These are phyloP conservation scores for Diphyllodes magnificus DNA, from an alignment of 2,113 vertebrate genomes.

Conservation along the genomic window DNA sequence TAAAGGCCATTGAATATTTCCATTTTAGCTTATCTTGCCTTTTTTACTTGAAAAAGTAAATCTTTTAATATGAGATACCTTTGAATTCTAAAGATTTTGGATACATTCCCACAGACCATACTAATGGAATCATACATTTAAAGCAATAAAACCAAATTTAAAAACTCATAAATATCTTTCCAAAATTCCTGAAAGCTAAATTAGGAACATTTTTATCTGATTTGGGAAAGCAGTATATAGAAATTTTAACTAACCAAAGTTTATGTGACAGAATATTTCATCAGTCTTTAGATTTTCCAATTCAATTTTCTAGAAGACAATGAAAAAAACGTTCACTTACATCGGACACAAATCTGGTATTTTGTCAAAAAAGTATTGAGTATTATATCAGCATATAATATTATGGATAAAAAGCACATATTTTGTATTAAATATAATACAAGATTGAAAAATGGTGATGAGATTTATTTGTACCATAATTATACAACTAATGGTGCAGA, in stretches of 20 bases:
- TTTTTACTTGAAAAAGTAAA: neutral
- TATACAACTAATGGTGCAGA: neutral
- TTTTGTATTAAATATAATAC: neutral
- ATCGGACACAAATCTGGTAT: neutral
- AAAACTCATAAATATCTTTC: neutral
- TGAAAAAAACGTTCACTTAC: neutral
- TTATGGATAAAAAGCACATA: neutral
- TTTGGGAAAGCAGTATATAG: neutral
- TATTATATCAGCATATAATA: rapidly evolving
- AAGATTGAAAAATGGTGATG: neutral
- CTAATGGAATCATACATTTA: neutral
- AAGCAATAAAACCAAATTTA: neutral
- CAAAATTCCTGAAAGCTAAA: neutral
- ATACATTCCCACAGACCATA: neutral
- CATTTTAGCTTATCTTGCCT: neutral
- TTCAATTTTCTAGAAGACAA: neutral
- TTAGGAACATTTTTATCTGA: neutral
- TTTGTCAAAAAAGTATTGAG: neutral
- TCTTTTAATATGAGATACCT: neutral
- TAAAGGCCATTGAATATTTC: neutral
- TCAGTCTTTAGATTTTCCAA: neutral
- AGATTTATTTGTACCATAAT: neutral
- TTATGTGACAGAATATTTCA: neutral
- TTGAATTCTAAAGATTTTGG: neutral
- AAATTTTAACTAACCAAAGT: neutral